Evolutionary conservation across 2,797 vertebrate genomes (phyloP).

Genomic region (Morus bassanus): DNA sequence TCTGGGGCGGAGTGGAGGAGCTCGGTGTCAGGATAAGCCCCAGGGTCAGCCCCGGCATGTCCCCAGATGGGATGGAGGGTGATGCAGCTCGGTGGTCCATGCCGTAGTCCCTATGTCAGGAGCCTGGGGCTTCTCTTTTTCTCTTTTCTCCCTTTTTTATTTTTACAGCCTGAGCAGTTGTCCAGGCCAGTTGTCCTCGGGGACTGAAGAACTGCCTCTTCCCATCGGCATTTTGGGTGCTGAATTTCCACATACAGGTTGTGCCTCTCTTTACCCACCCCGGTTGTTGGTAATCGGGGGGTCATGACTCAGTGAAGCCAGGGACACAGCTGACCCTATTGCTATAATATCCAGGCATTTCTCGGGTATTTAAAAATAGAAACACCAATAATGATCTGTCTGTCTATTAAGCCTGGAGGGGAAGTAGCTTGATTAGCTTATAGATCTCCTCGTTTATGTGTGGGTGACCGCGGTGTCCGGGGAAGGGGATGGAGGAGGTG

Average conservation of each 20-base stretch:
- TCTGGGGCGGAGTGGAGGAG: not conserved
- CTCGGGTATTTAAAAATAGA: not conserved
- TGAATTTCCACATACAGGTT: fast-evolving
- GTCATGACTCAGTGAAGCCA: not conserved
- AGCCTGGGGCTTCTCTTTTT: not conserved
- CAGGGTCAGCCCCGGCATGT: fast-evolving
- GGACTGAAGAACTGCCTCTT: not conserved
- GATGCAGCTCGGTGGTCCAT: not conserved
- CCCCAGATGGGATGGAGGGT: not conserved
- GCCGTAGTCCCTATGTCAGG: not conserved
- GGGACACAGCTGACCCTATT: not conserved
- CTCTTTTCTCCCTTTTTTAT: not conserved
- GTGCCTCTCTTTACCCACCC: not conserved
- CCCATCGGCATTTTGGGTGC: not conserved
- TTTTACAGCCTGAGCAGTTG: not conserved
- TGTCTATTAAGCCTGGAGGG: not conserved
- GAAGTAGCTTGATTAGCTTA: conserved; percentile 6
- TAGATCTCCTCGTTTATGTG: not conserved
- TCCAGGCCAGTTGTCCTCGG: fast-evolving
- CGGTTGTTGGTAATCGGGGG: fast-evolving
- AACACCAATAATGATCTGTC: not conserved
- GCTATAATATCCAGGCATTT: not conserved
- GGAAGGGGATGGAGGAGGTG: not conserved
- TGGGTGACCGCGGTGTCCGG: fast-evolving
- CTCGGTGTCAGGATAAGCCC: not conserved